These are phyloP conservation scores for Monopis laevigella DNA, from an alignment of 2,888 invertebrate species.

Conservation along the genomic window DNA sequence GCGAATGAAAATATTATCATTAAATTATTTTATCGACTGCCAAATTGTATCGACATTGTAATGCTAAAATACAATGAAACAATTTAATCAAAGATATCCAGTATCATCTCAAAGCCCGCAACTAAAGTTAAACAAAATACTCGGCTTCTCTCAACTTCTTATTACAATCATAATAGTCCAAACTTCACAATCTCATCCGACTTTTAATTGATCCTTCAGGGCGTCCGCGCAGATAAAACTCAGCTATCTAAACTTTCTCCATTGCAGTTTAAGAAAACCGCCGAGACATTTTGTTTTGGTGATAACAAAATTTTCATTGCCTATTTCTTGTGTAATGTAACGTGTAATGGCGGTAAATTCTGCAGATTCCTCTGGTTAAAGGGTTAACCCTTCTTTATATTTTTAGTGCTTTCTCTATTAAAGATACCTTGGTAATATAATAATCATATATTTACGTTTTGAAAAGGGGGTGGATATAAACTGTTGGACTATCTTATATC, in stretches of 20 bases:
- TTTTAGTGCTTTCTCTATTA: slow-evolving; percentile 1
- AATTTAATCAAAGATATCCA: too few species aligned
- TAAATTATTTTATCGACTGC: too few species aligned
- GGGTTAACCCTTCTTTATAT: not conserved
- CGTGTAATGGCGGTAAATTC: slow-evolving; percentile 22
- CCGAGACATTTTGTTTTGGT: slow-evolving; percentile 43
- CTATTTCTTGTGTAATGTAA: slow-evolving; percentile 29
- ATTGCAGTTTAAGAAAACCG: slow-evolving; percentile 64
- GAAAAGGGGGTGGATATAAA: too few species aligned
- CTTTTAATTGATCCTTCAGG: slow-evolving; percentile 69
- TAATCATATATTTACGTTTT: too few species aligned
- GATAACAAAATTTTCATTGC: slow-evolving; percentile 57
- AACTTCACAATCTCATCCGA: slow-evolving; percentile 39
- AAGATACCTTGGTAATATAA: too few species aligned
- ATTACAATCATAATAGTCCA: slow-evolving; percentile 59
- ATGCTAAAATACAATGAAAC: too few species aligned
- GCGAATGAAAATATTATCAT: too few species aligned
- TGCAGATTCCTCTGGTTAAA: slow-evolving; percentile 2
- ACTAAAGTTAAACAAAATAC: too few species aligned
- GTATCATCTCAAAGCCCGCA: too few species aligned
- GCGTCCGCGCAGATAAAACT: slow-evolving; percentile 59
- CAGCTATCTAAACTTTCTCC: slow-evolving; percentile 61
- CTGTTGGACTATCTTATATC: too few species aligned
- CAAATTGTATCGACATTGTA: too few species aligned
- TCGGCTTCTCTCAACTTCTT: too few species aligned